Conservation (phyloP, 1,140 invertebrate genomes). For the Rhagoletis zephyria region DNA sequence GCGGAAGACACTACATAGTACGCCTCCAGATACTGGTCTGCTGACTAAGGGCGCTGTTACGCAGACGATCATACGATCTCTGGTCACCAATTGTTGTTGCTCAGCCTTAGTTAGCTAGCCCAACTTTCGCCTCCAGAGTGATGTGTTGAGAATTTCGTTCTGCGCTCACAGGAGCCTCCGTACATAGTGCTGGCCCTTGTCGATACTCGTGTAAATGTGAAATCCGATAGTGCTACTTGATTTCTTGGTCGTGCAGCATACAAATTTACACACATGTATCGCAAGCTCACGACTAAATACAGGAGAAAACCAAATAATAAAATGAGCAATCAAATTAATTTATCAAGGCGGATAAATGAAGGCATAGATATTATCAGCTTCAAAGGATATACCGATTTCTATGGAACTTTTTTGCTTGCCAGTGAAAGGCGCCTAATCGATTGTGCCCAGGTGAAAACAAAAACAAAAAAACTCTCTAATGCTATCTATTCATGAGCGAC, state of each 20-base stretch:
- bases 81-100: no score
- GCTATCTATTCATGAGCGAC: not conserved
- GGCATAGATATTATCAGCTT: not conserved
- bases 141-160: no score
- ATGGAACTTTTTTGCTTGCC: not conserved
- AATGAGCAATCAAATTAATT: constrained; percentile 42
- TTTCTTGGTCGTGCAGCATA: not conserved
- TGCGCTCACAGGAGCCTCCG: no score
- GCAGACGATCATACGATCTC: no score
- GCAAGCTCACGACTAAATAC: not conserved
- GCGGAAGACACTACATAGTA: no score
- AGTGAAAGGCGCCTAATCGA: constrained; percentile 26
- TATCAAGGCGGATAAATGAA: not conserved
- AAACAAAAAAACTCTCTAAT: not conserved
- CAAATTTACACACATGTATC: not conserved
- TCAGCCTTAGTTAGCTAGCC: no score
- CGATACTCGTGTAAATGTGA: not conserved
- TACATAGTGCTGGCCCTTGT: no score
- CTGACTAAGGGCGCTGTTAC: no score
- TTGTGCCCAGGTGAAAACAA: constrained; percentile 22
- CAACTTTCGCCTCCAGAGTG: no score
- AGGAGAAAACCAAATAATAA: not conserved
- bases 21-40: no score
- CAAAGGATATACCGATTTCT: constrained; percentile 11
- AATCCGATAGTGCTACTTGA: not conserved